phyloP scores from a whole-genome alignment of 2,888 invertebrate species.

The Lamproptera curius region DNA sequence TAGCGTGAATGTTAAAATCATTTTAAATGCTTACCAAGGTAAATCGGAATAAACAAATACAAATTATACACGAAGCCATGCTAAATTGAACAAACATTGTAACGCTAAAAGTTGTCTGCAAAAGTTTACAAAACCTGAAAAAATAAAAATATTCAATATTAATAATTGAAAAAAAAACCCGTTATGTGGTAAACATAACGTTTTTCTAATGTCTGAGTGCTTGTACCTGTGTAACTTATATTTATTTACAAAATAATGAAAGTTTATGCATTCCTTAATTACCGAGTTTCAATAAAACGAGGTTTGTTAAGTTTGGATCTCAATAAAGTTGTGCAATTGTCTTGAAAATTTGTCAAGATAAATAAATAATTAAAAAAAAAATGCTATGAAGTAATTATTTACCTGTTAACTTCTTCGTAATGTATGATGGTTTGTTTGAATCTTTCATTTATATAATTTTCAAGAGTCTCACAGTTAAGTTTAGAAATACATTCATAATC shows the following conservation, averaged over 20 bases:
- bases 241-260: too few relatives aligned
- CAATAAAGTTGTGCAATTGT: too few relatives aligned
- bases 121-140: constrained; percentile 48
- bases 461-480: constrained; percentile 1
- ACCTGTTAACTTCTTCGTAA: constrained; percentile 45
- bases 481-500: neutral
- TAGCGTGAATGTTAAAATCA: too few relatives aligned
- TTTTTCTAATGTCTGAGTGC: too few relatives aligned
- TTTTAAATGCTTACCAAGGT: constrained; percentile 43
- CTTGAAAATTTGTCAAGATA: too few relatives aligned
- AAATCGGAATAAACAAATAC: constrained; percentile 53
- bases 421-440: constrained; percentile 44
- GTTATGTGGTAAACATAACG: too few relatives aligned
- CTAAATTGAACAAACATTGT: constrained; percentile 50
- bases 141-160: constrained; percentile 4
- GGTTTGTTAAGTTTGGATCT: too few relatives aligned
- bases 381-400: constrained; percentile 28
- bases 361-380: too few relatives aligned
- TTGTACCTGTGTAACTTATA: too few relatives aligned
- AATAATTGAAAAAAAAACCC: neutral
- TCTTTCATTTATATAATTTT: constrained; percentile 28
- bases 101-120: constrained; percentile 45
- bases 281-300: too few relatives aligned
- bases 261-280: too few relatives aligned
- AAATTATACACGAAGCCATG: constrained; percentile 51